Percentiles rank a stretch among this genome's conserved stretches.
Conservation (phyloP, 2,888 invertebrate genomes). For the Apodemia hepburni region DNA sequence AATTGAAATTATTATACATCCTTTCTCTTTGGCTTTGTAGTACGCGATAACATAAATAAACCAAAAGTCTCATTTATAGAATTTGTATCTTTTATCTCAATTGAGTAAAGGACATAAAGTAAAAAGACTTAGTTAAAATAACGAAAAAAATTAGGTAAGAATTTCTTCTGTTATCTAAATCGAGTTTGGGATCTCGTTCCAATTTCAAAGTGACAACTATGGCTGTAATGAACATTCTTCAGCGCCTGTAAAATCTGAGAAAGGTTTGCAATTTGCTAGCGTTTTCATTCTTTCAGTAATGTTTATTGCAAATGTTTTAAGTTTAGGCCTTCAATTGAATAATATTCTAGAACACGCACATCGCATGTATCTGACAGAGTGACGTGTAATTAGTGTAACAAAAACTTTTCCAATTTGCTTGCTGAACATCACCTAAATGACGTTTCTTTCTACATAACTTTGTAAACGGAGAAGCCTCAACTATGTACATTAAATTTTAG, state of each 20-base stretch:
- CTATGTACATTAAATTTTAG: no score
- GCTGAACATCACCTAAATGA: no score
- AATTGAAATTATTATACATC: no score
- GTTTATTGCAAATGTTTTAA: not conserved
- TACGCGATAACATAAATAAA: not conserved
- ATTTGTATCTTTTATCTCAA: not conserved
- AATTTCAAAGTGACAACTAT: conserved; percentile 12
- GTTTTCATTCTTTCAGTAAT: not conserved
- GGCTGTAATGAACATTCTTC: conserved; percentile 1
- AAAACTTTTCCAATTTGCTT: no score
- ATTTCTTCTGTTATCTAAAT: conserved; percentile 10
- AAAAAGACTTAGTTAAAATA: not conserved
- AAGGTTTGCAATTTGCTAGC: conserved; percentile 1
- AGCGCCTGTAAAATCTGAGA: not conserved
- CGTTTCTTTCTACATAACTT: no score
- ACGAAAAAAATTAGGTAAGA: not conserved
- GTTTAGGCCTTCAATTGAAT: no score
- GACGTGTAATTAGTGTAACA: no score
- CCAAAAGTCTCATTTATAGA: not conserved
- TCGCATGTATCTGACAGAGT: no score
- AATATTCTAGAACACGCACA: no score
- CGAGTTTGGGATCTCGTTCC: conserved; percentile 9
- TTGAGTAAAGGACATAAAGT: not conserved
- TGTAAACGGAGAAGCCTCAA: no score
- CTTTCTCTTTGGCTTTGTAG: not conserved